Percentiles rank a stretch among this genome's conserved stretches.
phyloP scores from a whole-genome alignment of 2,797 vertebrate species.

The Lateolabrax maculatus region DNA sequence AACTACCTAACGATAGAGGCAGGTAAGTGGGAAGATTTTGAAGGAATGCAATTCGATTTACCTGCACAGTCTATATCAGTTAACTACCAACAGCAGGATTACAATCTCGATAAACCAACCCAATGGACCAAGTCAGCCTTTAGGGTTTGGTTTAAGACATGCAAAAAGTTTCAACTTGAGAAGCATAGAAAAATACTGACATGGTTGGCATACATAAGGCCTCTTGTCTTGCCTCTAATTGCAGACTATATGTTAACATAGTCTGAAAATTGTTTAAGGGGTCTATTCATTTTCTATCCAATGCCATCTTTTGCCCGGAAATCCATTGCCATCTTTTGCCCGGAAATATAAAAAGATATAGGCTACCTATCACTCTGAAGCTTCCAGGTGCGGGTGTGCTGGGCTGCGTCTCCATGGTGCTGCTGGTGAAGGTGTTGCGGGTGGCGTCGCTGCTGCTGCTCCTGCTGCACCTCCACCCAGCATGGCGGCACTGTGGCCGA shows the following conservation, averaged over 20 bases:
- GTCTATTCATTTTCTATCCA: too few species aligned
- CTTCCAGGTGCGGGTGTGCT: conserved; percentile 99
- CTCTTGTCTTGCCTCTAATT: background rate
- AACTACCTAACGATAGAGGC: background rate
- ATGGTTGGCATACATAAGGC: background rate
- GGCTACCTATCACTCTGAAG: conserved; percentile 94
- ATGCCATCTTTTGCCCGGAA: background rate
- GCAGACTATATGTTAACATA: too few species aligned
- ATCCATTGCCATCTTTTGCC: background rate
- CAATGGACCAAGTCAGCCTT: background rate
- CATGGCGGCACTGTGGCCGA: conserved; percentile 98
- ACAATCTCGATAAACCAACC: background rate
- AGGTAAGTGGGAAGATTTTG: background rate
- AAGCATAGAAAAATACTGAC: background rate
- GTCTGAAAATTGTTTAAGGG: too few species aligned
- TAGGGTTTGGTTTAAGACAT: background rate
- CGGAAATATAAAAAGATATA: background rate
- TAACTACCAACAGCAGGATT: background rate
- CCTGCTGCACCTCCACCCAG: conserved; percentile 99
- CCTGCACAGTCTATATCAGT: background rate
- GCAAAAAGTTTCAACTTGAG: background rate
- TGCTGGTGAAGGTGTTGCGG: conserved; percentile 98
- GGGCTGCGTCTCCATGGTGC: conserved; percentile 97
- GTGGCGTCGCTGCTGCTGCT: conserved; percentile 97
- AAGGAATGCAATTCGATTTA: background rate